Conservation (phyloP, 1,140 invertebrate species). For the Archegozetes longisetosus region DNA sequence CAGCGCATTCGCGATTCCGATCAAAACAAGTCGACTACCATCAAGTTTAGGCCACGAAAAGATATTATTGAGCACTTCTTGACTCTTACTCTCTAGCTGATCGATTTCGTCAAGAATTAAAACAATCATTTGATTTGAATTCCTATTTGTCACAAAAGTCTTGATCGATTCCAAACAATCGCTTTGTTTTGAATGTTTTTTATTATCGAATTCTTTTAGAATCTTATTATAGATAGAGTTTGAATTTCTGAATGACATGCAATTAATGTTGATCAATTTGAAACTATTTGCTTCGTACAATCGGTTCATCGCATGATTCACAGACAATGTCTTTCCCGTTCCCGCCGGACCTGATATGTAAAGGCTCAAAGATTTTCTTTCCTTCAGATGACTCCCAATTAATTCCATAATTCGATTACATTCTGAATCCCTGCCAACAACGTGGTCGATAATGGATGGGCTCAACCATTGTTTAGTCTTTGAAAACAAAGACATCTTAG, state of each 20-base stretch:
- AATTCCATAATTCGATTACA: slow-evolving; percentile 48
- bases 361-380: slow-evolving; percentile 53
- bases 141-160: slow-evolving; percentile 26
- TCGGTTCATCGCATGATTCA: slow-evolving; percentile 50
- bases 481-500: not conserved
- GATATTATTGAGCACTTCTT: slow-evolving; percentile 74
- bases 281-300: slow-evolving; percentile 16
- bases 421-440: slow-evolving; percentile 64
- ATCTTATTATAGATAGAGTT: slow-evolving; percentile 42
- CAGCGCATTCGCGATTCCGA: slow-evolving; percentile 90
- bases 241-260: slow-evolving; percentile 40
- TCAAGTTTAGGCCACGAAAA: slow-evolving; percentile 74
- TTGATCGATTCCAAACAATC: slow-evolving; percentile 37
- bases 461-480: slow-evolving; percentile 1
- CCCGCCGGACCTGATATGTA: slow-evolving; percentile 91
- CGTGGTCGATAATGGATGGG: not conserved
- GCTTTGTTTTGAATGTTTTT: slow-evolving; percentile 30
- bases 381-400: slow-evolving; percentile 45
- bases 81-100: slow-evolving; percentile 63
- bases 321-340: slow-evolving; percentile 82
- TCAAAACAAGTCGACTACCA: slow-evolving; percentile 54
- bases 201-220: slow-evolving; percentile 24
- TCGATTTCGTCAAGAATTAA: slow-evolving; percentile 94
- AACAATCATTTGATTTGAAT: slow-evolving; percentile 38
- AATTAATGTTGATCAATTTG: slow-evolving; percentile 13